Evolutionary conservation across 2,113 vertebrate species (phyloP).

Genomic region (Erinaceus europaeus): DNA sequence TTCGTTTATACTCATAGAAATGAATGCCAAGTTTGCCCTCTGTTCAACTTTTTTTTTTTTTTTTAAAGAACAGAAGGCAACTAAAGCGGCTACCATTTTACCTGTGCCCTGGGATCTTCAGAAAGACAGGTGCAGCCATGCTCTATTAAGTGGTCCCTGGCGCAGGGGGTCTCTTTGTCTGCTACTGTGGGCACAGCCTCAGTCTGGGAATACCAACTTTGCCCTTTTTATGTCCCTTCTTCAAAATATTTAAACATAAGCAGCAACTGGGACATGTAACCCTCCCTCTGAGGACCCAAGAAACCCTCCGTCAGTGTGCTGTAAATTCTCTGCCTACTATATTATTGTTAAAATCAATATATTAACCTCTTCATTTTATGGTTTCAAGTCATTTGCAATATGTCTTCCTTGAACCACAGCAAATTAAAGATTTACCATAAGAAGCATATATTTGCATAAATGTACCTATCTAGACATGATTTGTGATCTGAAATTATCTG

Average conservation of each 20-base stretch:
- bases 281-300: not conserved
- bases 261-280: not conserved
- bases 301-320: not conserved
- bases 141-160: not conserved
- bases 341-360: conserved; percentile 4
- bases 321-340: not conserved
- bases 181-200: not conserved
- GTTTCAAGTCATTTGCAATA: not conserved
- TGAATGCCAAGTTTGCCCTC: not conserved
- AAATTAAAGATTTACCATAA: conserved; percentile 26
- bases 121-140: too few relatives aligned
- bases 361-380: not conserved
- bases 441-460: not conserved
- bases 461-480: not conserved
- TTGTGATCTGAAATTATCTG: conserved; percentile 27
- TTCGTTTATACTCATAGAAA: not conserved
- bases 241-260: not conserved
- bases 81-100: too few relatives aligned
- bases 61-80: too few relatives aligned
- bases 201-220: not conserved
- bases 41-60: conserved; percentile 1
- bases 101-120: not conserved
- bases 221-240: not conserved
- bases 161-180: not conserved
- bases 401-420: not conserved